Evolutionary conservation across 2,113 vertebrate species (phyloP), one percentile per base, ranked within the genome.

Genomic region (Micronisus gabar): DNA sequence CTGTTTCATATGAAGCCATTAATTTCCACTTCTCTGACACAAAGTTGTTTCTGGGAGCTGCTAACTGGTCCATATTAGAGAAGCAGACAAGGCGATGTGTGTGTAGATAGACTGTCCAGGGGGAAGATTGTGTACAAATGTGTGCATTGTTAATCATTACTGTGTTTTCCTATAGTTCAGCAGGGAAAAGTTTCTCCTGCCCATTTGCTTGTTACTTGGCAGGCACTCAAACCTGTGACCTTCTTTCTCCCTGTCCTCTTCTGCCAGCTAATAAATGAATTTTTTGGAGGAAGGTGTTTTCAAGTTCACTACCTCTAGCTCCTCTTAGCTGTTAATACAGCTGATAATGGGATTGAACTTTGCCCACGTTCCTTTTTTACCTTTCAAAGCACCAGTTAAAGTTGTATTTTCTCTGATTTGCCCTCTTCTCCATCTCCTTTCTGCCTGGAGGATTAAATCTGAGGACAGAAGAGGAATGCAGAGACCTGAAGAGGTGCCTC

Each of bases 291-390:
- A 62, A 88, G 73, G 22, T 56, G 48, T 53, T 68, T 68, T 52
- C 27, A 70, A 26, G 68, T 70, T 74, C 16, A 25, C 55, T 70
- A 55, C 99, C 96, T 99, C 99, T 74, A 98, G 98, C 91, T 99
- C 99, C 66, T 99, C 98, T 96, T 99, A 97, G 81, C 99, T 98
- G 59, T 99, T 99, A 58, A 98, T 99, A 43, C 97, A 98, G 27
- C 99, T 99, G 0, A 98, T 99, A 92, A 99, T 98, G 16, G 99
- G 99, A 97, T 98, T 99, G 97, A 99, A 99, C 94, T 99, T 99
- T 92, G 98, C 96, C 99, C 99, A 63, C 97, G 98, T 68, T 99
- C 92, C 98, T 99, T 99, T 98, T 99, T 99, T 40, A 99, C 98
- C 97, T 98, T 74, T 13, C 23, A 16, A 45, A 78, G 41, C 14